These are phyloP conservation scores for Parazoanthus swiftii DNA, from an alignment of 92 coral and sea anemone genomes.

Conservation along the genomic window DNA sequence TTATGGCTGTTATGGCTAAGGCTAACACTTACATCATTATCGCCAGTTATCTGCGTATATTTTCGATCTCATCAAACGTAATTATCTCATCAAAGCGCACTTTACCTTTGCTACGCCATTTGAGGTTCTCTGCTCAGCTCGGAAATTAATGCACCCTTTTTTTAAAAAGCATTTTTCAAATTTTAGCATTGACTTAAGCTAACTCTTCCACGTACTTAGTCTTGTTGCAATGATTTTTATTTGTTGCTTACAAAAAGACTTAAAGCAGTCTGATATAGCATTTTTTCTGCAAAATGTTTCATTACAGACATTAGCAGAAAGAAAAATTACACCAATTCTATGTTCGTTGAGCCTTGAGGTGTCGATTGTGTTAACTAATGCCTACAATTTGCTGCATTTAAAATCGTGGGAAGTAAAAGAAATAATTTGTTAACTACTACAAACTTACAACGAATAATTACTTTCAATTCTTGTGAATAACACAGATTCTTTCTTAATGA, in stretches of 20 bases:
- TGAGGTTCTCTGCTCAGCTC: neutral
- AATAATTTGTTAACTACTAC: neutral
- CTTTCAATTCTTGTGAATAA: neutral
- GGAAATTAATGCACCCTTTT: neutral
- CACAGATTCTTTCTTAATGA: neutral
- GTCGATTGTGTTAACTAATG: neutral
- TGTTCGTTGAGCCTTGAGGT: neutral
- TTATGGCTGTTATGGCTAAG: conserved; percentile 3
- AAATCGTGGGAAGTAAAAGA: neutral
- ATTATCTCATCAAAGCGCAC: conserved; percentile 12
- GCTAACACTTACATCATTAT: neutral
- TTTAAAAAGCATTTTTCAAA: neutral
- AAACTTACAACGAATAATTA: neutral
- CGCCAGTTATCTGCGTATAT: neutral
- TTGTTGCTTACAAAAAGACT: neutral
- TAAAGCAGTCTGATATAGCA: neutral
- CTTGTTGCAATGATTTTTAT: neutral
- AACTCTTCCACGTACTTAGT: neutral
- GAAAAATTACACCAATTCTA: too few species aligned
- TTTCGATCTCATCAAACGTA: conserved; percentile 11
- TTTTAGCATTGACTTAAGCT: neutral
- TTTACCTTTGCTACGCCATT: neutral
- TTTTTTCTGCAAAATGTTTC: neutral
- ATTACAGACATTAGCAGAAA: neutral
- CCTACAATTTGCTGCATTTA: neutral